A percentile compares a stretch with the other conserved stretches of the same genome.
These are phyloP conservation scores for Pandemis corylana DNA, from an alignment of 2,888 invertebrate species.

Conservation along the genomic window DNA sequence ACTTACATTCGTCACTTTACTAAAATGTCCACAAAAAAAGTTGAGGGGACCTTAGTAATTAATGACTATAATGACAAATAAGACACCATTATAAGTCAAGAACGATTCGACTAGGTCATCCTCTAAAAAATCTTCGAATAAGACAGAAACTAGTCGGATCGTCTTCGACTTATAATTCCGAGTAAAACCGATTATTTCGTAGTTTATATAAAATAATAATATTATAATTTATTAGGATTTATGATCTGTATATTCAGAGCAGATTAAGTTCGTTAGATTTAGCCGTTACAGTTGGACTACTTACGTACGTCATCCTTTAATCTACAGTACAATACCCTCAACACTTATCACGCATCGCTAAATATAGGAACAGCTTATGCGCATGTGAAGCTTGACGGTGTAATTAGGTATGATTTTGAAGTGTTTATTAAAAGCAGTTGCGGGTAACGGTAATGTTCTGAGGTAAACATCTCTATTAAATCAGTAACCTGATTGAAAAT, in stretches of 20 bases:
- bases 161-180: no score
- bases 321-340: slow-evolving; percentile 55
- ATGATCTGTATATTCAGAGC: not conserved
- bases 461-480: slow-evolving; percentile 1
- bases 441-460: slow-evolving; percentile 2
- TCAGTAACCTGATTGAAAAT: slow-evolving; percentile 2
- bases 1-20: no score
- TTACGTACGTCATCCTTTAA: slow-evolving; percentile 31
- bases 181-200: no score
- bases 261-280: slow-evolving; percentile 28
- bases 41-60: no score
- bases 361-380: slow-evolving; percentile 67
- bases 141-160: no score
- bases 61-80: no score
- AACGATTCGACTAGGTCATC: no score
- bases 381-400: slow-evolving; percentile 53
- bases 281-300: slow-evolving; percentile 19
- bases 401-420: slow-evolving; percentile 43
- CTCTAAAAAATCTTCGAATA: no score
- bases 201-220: no score
- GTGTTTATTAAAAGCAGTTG: slow-evolving; percentile 7
- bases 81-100: no score
- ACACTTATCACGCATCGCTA: slow-evolving; percentile 63
- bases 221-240: not conserved
- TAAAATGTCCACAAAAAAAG: no score